These are phyloP conservation scores for Trichopria drosophilae DNA, from an alignment of 2,888 invertebrate genomes.

Conservation along the genomic window DNA sequence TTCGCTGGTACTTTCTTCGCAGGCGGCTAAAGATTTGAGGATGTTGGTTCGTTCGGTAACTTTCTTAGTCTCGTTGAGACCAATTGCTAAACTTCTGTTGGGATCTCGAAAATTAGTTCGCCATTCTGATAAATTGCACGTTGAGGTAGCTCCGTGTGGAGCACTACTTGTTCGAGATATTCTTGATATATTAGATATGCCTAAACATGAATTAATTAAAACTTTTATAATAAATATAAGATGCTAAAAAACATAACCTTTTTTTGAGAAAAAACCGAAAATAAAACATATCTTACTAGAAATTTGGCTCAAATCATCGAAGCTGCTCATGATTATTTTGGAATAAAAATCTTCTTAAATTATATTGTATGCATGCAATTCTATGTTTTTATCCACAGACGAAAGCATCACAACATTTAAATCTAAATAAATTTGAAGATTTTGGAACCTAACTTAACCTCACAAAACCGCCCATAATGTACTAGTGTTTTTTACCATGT, in stretches of 20 bases:
- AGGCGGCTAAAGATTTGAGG: slow-evolving; percentile 33
- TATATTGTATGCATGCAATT: no score
- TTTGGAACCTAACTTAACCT: no score
- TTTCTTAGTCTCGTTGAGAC: slow-evolving; percentile 24
- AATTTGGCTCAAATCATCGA: slow-evolving; percentile 41
- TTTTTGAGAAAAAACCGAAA: background rate
- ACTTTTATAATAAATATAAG: background rate
- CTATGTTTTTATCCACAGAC: no score
- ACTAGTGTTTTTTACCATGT: no score
- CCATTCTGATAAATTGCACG: slow-evolving; percentile 35
- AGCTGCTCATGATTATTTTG: slow-evolving; percentile 18
- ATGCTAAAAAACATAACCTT: background rate
- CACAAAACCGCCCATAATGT: no score
- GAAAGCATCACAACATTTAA: no score
- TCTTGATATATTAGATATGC: slow-evolving; percentile 45
- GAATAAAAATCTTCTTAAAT: no score
- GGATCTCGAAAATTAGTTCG: slow-evolving; percentile 23
- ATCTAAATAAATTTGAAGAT: no score
- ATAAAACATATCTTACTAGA: slow-evolving; percentile 40
- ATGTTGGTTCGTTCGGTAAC: slow-evolving; percentile 29
- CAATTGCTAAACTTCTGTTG: slow-evolving; percentile 19
- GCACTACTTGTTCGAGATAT: slow-evolving; percentile 43
- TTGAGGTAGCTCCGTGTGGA: slow-evolving; percentile 37
- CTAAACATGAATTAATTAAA: slow-evolving; percentile 30
- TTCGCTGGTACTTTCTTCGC: slow-evolving; percentile 43